These are phyloP conservation scores for Palythoa grandiflora DNA, from an alignment of 92 coral and sea anemone genomes.

Conservation along the genomic window DNA sequence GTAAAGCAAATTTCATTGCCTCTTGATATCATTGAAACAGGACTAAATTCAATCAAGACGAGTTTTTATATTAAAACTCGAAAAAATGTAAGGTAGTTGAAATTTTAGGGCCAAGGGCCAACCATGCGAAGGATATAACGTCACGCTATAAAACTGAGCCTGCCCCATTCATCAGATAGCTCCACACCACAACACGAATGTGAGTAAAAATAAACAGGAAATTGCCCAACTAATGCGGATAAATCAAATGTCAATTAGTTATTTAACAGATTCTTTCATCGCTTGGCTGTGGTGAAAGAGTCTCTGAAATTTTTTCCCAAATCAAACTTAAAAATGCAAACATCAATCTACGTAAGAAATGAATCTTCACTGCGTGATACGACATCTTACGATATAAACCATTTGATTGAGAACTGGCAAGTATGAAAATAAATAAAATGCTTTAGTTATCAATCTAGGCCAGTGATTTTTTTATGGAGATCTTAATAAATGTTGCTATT, in stretches of 20 bases:
- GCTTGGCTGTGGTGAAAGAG: slow-evolving; percentile 11
- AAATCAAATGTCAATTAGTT: slow-evolving; percentile 33
- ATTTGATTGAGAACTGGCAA: neutral
- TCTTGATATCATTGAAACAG: neutral
- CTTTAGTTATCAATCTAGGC: neutral
- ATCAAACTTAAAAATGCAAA: too few species aligned
- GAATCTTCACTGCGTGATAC: too few species aligned
- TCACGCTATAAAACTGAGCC: neutral
- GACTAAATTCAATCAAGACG: neutral
- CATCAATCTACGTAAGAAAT: too few species aligned
- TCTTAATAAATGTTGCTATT: slow-evolving; percentile 6
- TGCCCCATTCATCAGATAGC: neutral
- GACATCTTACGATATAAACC: too few species aligned
- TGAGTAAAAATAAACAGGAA: slow-evolving; percentile 40
- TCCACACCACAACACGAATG: neutral
- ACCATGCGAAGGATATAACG: neutral
- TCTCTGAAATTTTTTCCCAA: neutral
- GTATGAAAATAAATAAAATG: neutral
- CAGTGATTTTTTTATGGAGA: neutral
- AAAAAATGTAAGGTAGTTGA: neutral
- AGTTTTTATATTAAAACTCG: neutral
- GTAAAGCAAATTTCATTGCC: neutral
- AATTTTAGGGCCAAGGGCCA: neutral
- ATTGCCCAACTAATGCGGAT: slow-evolving; percentile 11
- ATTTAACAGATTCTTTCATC: slow-evolving; percentile 22